Evolutionary conservation across 1,140 invertebrate species (phyloP).

Genomic region (Laodelphax striatellus): DNA sequence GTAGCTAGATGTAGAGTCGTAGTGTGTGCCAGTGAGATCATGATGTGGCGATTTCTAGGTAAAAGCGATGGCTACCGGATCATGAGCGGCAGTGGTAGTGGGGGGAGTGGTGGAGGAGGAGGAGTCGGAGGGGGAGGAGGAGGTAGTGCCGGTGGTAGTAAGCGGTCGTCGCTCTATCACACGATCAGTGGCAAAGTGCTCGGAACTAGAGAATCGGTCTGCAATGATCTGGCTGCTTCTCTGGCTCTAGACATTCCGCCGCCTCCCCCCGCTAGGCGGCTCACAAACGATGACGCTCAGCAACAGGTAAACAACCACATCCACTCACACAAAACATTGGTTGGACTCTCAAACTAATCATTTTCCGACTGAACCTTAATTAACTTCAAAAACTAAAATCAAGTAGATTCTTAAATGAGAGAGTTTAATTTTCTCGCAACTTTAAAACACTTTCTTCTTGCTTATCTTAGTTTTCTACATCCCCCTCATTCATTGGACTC

Average conservation of each 20-base stretch:
- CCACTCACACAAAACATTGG: too few relatives aligned
- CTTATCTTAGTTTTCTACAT: too few relatives aligned
- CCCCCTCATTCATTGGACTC: too few relatives aligned
- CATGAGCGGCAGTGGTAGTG: not conserved
- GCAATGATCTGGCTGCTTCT: slow-evolving; percentile 4
- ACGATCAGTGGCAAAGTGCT: slow-evolving; percentile 21
- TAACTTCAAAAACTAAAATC: too few relatives aligned
- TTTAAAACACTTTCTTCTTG: too few relatives aligned
- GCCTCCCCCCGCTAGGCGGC: slow-evolving; percentile 14
- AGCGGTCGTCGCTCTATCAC: slow-evolving; percentile 23
- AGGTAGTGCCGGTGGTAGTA: slow-evolving; percentile 5
- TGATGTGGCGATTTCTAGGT: slow-evolving; percentile 1
- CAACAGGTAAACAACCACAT: not conserved
- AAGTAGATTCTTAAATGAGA: too few relatives aligned
- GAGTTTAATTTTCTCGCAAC: too few relatives aligned
- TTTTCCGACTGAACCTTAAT: too few relatives aligned
- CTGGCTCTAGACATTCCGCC: slow-evolving; percentile 9
- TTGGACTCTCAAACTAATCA: too few relatives aligned
- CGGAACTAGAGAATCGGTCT: slow-evolving; percentile 7
- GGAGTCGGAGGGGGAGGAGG: not conserved
- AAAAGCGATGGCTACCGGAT: slow-evolving; percentile 14
- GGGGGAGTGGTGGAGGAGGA: not conserved
- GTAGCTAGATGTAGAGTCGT: too few relatives aligned
- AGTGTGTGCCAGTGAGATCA: too few relatives aligned
- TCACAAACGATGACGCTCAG: not conserved